Percentiles rank a stretch among this genome's conserved stretches.
These are phyloP conservation scores for Poeciliopsis retropinna DNA, from an alignment of 2,113 vertebrate species.

Conservation along the genomic window DNA sequence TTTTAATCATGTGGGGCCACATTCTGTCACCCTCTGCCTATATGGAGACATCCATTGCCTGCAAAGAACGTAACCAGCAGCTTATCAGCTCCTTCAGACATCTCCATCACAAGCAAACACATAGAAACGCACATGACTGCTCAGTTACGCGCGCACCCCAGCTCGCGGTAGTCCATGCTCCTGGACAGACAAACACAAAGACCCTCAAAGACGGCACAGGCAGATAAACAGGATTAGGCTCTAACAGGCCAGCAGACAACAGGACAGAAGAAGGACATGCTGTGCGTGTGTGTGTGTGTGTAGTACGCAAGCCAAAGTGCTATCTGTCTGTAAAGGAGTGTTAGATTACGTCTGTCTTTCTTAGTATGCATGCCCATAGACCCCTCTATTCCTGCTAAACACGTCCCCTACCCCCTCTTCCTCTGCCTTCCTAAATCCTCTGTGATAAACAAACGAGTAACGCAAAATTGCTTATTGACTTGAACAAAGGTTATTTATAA, in stretches of 20 bases:
- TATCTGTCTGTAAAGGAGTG: conserved; percentile 26
- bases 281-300: conserved; percentile 22
- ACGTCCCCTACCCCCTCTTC: conserved; percentile 3
- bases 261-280: conserved; percentile 62
- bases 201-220: conserved; percentile 39
- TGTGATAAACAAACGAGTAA: conserved; percentile 64
- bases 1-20: conserved; percentile 49
- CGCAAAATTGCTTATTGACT: conserved; percentile 75
- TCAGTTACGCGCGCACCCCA: background rate
- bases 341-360: conserved; percentile 47
- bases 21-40: conserved; percentile 56
- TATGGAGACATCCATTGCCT: conserved; percentile 63
- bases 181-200: conserved; percentile 37
- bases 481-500: conserved; percentile 67
- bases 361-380: conserved; percentile 34
- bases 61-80: conserved; percentile 61
- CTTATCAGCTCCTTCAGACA: conserved; percentile 77
- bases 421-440: conserved; percentile 35
- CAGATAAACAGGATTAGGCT: conserved; percentile 69
- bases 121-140: conserved; percentile 23
- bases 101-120: conserved; percentile 64
- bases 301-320: conserved; percentile 8
- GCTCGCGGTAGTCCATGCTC: background rate
- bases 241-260: conserved; percentile 56
- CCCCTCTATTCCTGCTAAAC: conserved; percentile 25